Base-by-base conservation (phyloP, 1,140 invertebrate genomes). In the Oncopeltus fasciatus region DNA sequence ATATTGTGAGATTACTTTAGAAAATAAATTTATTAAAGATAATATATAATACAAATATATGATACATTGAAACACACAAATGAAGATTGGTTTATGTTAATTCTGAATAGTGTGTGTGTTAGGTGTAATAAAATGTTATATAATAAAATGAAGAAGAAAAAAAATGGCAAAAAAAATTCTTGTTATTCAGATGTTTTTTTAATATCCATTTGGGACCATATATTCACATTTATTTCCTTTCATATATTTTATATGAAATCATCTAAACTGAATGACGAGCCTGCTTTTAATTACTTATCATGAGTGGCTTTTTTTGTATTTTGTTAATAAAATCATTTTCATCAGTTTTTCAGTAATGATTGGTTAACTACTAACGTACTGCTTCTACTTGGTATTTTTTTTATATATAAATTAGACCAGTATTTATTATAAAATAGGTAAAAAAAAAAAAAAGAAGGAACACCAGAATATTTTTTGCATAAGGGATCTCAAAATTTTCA, bases 1-100 rank as follows among this genome's bases (percentile, higher is more conserved):
- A 59, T 59, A 59, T 59, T 59, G 57, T 44, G 57, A 59, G 57
- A 59, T 59, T 44, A 27, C 56, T 57, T 57, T 57, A 29, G 56
- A 57, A 12, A 57, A 57, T 47, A 47, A 14, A 28, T 28, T 27
- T 27, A 57, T 18, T 57, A 1, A 5, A 28, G n/a, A n/a, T 29
- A 29, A 57, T 29, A 57, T 31, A 57, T 57, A 31, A n/a, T 49
- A 49, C 8, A 49, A 18, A 18, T n/a, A 18, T 21, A 49, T 18
- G 26, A 57, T 57, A 57, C 16, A 57, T 29, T 57, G 9, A 28
- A n/a, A 57, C 2, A 57, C 53, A 57, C 53, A 57, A 28, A 57
- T 57, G 16, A 29, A 21, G 29, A 27, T 24, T 21, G 27, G 16
- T 28, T 28, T 28, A 57, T 29, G 53, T 57, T 31, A 57, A 12